These are phyloP conservation scores for Stenchaetothrips biformis DNA, from an alignment of 2,888 invertebrate genomes.

Conservation along the genomic window DNA sequence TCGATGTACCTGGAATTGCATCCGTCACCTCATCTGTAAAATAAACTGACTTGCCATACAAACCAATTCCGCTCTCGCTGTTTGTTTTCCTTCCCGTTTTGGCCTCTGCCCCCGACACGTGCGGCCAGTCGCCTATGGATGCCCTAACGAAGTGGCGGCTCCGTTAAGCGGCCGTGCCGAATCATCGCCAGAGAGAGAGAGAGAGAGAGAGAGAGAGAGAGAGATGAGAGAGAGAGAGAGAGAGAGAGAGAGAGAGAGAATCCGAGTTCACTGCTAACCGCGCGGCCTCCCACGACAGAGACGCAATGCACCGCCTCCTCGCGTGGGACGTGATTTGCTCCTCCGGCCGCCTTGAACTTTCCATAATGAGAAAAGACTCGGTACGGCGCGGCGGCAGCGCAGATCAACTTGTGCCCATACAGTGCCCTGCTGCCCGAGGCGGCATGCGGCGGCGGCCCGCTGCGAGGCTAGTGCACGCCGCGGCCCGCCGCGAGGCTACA, in stretches of 20 bases:
- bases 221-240: too few species aligned
- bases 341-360: slow-evolving; percentile 9
- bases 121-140: too few species aligned
- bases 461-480: background rate
- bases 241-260: too few species aligned
- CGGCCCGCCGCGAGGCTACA: background rate
- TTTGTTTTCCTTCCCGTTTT: too few species aligned
- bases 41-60: slow-evolving; percentile 15
- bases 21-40: slow-evolving; percentile 13
- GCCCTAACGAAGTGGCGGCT: too few species aligned
- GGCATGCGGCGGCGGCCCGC: background rate
- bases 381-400: background rate
- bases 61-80: background rate
- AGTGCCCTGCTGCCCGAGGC: background rate
- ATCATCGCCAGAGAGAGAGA: too few species aligned
- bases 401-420: background rate
- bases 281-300: too few species aligned
- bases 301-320: too few species aligned
- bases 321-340: slow-evolving; percentile 15
- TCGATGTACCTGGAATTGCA: slow-evolving; percentile 9
- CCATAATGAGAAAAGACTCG: slow-evolving; percentile 1
- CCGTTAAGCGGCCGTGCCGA: too few species aligned
- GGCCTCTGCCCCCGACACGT: too few species aligned
- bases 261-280: too few species aligned
- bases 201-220: too few species aligned